Base-by-base conservation (phyloP, 2,113 vertebrate genomes). In the Murina feae region DNA sequence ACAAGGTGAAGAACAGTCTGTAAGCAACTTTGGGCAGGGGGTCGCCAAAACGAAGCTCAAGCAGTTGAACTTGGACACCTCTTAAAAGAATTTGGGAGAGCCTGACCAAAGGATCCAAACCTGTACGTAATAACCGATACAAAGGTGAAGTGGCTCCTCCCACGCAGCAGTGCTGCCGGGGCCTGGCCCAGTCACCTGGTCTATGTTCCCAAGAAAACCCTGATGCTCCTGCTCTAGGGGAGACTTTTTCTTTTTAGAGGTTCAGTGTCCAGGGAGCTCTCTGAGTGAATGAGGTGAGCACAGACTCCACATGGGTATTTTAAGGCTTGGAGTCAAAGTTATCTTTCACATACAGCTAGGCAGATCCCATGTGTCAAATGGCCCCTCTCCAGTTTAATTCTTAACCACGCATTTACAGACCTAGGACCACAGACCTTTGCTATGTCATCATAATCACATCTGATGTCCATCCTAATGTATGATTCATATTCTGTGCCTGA, bases 321-420 rank as follows among this genome's bases (percentile, higher is more conserved):
- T 97, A 97, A 97, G 97, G 97, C 97, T 97, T 97, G 97, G 97
- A 97, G 97, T 97, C 97, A 85, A 88, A 89, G 91, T 92, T 92
- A 69, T 96, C 84, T 86, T 66, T 66, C 63, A 13, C 88, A 94
- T 74, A 93, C 13, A 30, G 93, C 88, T 80, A 92, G 90, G 87
- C 85, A 90, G 93, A 95, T 85, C 96, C 96, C 92, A 79, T 88
- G 58, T 93, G 69, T 94, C 92, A 91, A 95, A 95, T 16, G 78
- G 69, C 85, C 95, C 20, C 2, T 96, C 86, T 95, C 95, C 82
- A 86, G 85, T 90, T 96, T 95, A 94, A 95, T 76, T 90, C 85
- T 85, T 97, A 78, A 96, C 92, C 76, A 84, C 10, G 8, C 10
- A 89, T 86, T 60, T 97, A 92, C n/a, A 95, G 94, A 96, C 79